Evolutionary conservation across 2,113 vertebrate species (phyloP).

Genomic region (Lepus europaeus): DNA sequence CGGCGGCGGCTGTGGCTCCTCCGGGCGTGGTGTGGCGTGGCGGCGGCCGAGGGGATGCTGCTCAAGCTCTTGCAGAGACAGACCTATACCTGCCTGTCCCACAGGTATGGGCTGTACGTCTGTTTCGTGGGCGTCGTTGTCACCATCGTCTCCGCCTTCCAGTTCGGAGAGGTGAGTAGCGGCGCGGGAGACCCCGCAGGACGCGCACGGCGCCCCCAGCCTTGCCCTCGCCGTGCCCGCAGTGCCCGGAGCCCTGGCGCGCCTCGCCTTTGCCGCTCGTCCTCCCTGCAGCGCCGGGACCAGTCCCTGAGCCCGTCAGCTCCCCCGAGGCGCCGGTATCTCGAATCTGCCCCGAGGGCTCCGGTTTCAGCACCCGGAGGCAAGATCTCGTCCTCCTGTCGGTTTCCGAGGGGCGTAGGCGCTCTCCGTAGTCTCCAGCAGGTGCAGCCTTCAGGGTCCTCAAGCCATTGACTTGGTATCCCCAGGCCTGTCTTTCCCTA

Average conservation of each 20-base stretch:
- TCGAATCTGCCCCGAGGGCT: background rate
- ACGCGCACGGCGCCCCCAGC: background rate
- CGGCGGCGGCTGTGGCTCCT: background rate
- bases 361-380: background rate
- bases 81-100: constrained; percentile 98
- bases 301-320: background rate
- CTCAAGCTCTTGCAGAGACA: constrained; percentile 97
- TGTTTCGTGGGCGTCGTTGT: constrained; percentile 98
- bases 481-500: background rate
- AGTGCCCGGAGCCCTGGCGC: background rate
- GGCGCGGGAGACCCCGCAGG: background rate
- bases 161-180: constrained; percentile 96
- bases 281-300: background rate
- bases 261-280: rapidly evolving
- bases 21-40: background rate
- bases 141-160: constrained; percentile 97
- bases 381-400: background rate
- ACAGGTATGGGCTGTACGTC: constrained; percentile 96
- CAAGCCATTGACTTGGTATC: background rate
- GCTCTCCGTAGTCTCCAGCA: background rate
- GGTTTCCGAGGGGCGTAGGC: too few relatives aligned
- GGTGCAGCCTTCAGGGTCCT: background rate
- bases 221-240: too few relatives aligned
- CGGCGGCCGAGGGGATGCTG: constrained; percentile 90
- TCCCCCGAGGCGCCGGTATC: background rate